Conservation (phyloP, 2,797 vertebrate genomes). For the Saxicola maurus region DNA sequence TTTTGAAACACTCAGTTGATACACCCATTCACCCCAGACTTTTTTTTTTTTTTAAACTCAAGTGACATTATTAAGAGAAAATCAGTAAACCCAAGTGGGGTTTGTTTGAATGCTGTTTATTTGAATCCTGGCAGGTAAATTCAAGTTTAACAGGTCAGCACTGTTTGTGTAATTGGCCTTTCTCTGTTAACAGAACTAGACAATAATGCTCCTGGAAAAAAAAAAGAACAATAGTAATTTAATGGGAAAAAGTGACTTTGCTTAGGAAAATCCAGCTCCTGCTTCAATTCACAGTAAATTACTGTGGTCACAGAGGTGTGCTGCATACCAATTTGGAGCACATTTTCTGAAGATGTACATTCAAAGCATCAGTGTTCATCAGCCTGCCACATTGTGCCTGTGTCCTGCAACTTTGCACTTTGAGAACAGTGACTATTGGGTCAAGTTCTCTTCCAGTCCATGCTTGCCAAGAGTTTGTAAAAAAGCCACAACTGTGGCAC, state of each 20-base stretch:
- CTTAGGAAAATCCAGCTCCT: not conserved
- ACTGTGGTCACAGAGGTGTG: not conserved
- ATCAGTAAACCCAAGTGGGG: not conserved
- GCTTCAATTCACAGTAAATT: conserved; percentile 20
- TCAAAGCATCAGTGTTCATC: not conserved
- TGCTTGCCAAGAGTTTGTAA: not conserved
- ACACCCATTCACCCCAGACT: not conserved
- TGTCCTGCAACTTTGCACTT: not conserved
- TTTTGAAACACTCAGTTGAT: not conserved
- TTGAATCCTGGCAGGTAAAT: conserved; percentile 21
- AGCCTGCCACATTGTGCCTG: not conserved
- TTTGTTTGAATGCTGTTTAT: not conserved
- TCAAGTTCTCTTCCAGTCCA: not conserved
- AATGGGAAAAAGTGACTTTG: not conserved
- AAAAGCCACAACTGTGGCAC: not conserved
- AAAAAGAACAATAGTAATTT: not conserved
- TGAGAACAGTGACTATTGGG: not conserved
- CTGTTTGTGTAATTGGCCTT: conserved; percentile 28
- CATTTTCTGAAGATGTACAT: not conserved
- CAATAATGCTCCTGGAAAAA: conserved; percentile 1
- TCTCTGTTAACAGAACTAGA: conserved; percentile 39
- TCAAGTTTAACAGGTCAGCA: conserved; percentile 17
- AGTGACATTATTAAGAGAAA: not conserved
- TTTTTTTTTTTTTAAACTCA: not conserved
- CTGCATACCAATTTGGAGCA: not conserved